Evolutionary conservation across 2,888 invertebrate genomes (phyloP), one percentile per base, ranked within the genome.

Genomic region (Zelleria hepariella): DNA sequence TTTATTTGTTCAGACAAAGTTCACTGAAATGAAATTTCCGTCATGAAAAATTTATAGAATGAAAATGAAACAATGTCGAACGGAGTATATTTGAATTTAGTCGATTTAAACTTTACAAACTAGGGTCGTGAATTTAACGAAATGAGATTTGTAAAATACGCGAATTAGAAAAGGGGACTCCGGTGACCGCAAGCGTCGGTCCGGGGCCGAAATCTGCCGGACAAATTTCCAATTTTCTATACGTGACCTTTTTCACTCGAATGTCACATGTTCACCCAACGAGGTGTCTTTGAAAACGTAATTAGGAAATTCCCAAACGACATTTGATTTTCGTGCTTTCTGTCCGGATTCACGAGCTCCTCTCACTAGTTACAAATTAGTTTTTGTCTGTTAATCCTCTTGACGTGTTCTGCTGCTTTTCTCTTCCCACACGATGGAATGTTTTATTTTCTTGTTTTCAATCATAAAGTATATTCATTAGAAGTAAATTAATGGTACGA

Each of bases 271-370:
- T 76, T 82, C 82, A 73, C 80, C 82, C 80, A 83, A 83, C 85
- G 86, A 88, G 85, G 82, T 85, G 85, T 87, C 86, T 87, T 87
- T 86, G 86, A 84, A 83, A 83, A 82, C 83, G 86, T 87, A 87
- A 88, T 88, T 88, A 87, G 86, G 86, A 87, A 88, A 87, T 87
- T 86, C 86, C 84, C 80, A 72, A 86, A 83, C 80, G 82, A 77
- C 82, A 72, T 75, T 70, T 69, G 73, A 73, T 78, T 77, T 70
- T 75, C 48, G 75, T 65, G 67, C 71, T 69, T 69, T 71, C 72
- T 67, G 66, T 18, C 66, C 74, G 73, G 74, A 78, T 78, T 77
- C 71, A 68, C 64, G 69, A 74, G 70, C 70, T 69, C 66, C 64
- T 69, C 66, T 66, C 65, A 58, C 61, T 63, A n/a, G 67, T 77